Base-by-base conservation (phyloP, 2,113 vertebrate species). In the Seriola aureovittata region DNA sequence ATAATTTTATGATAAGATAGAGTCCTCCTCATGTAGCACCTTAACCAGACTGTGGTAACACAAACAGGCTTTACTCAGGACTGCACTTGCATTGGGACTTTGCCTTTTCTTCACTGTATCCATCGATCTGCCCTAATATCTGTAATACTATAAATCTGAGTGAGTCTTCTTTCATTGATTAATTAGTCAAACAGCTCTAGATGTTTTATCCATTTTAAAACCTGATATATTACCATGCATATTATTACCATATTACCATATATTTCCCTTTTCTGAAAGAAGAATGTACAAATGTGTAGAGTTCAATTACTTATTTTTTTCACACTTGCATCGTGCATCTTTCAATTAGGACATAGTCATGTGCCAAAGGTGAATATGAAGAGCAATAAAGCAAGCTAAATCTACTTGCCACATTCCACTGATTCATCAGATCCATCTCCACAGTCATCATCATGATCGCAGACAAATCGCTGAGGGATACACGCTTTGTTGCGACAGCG, bases 361-460 rank as follows among this genome's bases (percentile, higher is more conserved):
- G 10, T 12, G 55, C 21, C 5, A 34, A 14, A 14, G 1, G 46
- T 63, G 23, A 68, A 59, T 73, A 78, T 36, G 8, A 55, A 54
- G 23, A 76, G 62, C 9, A 67, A 67, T 16, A 71, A 21, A 74
- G 23, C 3, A 50, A 65, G 42, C 79, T 42, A 81, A 76, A 82
- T 86, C 44, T 86, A 97, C 96, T 96, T 92, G 95, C 98, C 97
- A 94, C 98, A 99, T 94, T 98, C 97, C 48, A 95, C 84, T 6
- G 96, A 96, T 93, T 99, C 98, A 92, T 99, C 98, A 2, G 98
- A 99, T 58, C 97, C 97, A 73, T 99, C 98, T 42, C 97, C 97
- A 71, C 98, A 99, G 93, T 99, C 98, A 2, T 99, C 96, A 67
- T 99, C 98, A 16, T 97, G 97, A 88, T 99, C 98, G 75, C 98